Evolutionary conservation across 2,113 vertebrate genomes (phyloP).

Genomic region (Rhynchomys soricoides): DNA sequence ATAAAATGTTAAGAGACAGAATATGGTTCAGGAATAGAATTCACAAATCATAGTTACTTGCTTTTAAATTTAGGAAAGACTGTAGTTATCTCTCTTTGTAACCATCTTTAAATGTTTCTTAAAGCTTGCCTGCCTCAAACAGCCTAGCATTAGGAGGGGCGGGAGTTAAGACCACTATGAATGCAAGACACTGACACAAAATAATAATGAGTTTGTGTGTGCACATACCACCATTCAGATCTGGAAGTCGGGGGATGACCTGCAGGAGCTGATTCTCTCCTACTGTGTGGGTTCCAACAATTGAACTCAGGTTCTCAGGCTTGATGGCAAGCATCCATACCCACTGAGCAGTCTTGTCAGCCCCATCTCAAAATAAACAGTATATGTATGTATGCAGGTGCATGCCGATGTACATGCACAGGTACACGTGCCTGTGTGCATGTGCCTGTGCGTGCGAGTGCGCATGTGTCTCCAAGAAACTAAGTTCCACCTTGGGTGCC

Average conservation of each 20-base stretch:
- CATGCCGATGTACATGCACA: no score
- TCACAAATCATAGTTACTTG: neutral
- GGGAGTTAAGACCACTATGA: no score
- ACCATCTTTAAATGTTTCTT: neutral
- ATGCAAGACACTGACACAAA: neutral
- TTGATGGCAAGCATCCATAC: neutral
- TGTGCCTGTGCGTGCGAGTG: rapidly evolving
- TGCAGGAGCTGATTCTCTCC: no score
- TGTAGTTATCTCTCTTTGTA: neutral
- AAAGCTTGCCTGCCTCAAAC: neutral
- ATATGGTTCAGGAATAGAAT: neutral
- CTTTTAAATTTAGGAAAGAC: neutral
- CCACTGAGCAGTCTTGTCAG: neutral
- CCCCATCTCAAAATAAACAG: neutral
- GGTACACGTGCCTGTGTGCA: no score
- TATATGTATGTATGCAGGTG: no score
- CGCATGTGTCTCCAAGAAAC: neutral
- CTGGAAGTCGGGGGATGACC: no score
- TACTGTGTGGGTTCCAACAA: no score
- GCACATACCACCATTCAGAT: no score
- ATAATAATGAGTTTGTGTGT: no score
- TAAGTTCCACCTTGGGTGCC: neutral
- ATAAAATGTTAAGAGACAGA: neutral
- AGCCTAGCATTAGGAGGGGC: neutral
- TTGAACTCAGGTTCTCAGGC: no score